Conservation (phyloP, 2,888 invertebrate species). For the Tinea pellionella region DNA sequence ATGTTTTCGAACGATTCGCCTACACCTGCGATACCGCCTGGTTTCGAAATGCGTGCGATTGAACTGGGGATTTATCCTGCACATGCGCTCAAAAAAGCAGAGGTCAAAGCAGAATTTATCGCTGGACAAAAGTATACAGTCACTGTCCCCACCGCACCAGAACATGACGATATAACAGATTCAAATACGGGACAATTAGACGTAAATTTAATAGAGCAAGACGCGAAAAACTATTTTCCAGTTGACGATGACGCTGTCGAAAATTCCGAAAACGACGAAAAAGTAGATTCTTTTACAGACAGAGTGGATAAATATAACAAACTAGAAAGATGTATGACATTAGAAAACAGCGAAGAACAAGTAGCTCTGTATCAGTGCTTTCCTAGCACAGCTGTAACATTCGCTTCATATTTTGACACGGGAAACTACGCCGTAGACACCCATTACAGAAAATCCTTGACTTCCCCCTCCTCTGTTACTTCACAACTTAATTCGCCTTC, state of each 20-base stretch:
- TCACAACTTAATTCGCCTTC: neutral
- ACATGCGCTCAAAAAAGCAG: slow-evolving; percentile 36
- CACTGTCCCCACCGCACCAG: slow-evolving; percentile 37
- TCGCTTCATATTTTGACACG: slow-evolving; percentile 59
- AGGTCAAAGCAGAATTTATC: slow-evolving; percentile 40
- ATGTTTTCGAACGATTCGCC: neutral
- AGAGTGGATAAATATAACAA: slow-evolving; percentile 51
- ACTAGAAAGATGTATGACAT: slow-evolving; percentile 24
- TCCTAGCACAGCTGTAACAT: slow-evolving; percentile 30
- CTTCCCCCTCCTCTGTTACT: slow-evolving; percentile 23
- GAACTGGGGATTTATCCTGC: neutral
- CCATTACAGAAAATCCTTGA: slow-evolving; percentile 43
- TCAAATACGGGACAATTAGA: slow-evolving; percentile 43
- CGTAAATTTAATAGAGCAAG: slow-evolving; percentile 54
- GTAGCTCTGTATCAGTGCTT: neutral
- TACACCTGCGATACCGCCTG: neutral
- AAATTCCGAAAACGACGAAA: slow-evolving; percentile 47
- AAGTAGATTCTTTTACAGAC: slow-evolving; percentile 46
- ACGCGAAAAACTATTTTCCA: slow-evolving; percentile 55
- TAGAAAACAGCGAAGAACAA: slow-evolving; percentile 16
- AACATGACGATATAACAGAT: slow-evolving; percentile 34
- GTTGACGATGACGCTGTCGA: slow-evolving; percentile 50
- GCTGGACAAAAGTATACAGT: slow-evolving; percentile 25
- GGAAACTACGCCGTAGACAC: slow-evolving; percentile 58
- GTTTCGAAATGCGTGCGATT: neutral